These are phyloP conservation scores for human DNA, from an alignment of 2,113 vertebrate species.

Conservation along the genomic window GRCh38 chr11:74186501-74187000, in stretches of 20 bases:
- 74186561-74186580: background rate
- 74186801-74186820: background rate
- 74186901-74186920: slow-evolving; percentile 21
- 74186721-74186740: background rate
- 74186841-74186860: background rate
- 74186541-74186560: background rate
- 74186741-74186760: background rate
- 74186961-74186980: no score
- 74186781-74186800: background rate
- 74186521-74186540: slow-evolving; percentile 30
- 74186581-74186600: slow-evolving; percentile 23
- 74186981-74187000: no score
- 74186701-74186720: background rate
- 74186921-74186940: no score
- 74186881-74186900: background rate
- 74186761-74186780: background rate
- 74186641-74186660: slow-evolving; percentile 26
- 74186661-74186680: background rate
- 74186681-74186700: background rate
- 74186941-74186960: no score
- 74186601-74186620: background rate
- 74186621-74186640: slow-evolving; percentile 32
- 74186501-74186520: background rate
- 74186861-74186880: background rate
- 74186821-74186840: background rate